Evolutionary conservation across 1,140 invertebrate genomes (phyloP).

Genomic region (Lepeophtheirus salmonis): DNA sequence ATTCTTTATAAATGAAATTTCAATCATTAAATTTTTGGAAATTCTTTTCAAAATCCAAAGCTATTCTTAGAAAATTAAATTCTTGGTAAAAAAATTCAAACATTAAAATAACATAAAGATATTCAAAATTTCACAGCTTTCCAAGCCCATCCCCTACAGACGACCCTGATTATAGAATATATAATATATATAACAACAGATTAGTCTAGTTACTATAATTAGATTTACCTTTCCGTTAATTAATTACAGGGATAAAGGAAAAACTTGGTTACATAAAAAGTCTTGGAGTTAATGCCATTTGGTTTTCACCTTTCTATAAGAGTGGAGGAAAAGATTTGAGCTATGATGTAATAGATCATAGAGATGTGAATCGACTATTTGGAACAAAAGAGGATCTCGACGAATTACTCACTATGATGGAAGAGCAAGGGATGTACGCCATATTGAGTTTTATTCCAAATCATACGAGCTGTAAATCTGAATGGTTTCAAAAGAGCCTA

Average conservation of each 20-base stretch:
- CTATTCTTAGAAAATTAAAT: too few relatives aligned
- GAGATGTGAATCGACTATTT: slow-evolving; percentile 26
- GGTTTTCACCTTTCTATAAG: slow-evolving; percentile 27
- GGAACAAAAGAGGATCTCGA: slow-evolving; percentile 29
- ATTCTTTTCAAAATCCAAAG: too few relatives aligned
- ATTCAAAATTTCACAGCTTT: too few relatives aligned
- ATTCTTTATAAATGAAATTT: too few relatives aligned
- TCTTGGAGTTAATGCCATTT: slow-evolving; percentile 27
- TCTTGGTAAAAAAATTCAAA: too few relatives aligned
- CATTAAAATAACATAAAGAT: too few relatives aligned
- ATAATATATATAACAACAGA: too few relatives aligned
- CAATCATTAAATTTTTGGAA: too few relatives aligned
- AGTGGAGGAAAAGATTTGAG: slow-evolving; percentile 26
- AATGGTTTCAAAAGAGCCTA: slow-evolving; percentile 28
- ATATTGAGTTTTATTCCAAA: slow-evolving; percentile 31
- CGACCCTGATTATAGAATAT: too few relatives aligned
- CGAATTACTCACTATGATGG: slow-evolving; percentile 24
- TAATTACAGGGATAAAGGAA: slow-evolving; percentile 32
- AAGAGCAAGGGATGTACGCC: slow-evolving; percentile 25
- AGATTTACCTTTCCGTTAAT: too few relatives aligned
- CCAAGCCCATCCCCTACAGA: too few relatives aligned
- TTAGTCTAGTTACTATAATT: too few relatives aligned
- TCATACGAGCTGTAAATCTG: slow-evolving; percentile 28
- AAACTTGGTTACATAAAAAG: slow-evolving; percentile 43
- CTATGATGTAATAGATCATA: slow-evolving; percentile 28